These are phyloP conservation scores for Lerema accius DNA, from an alignment of 1,140 invertebrate genomes.

Conservation along the genomic window DNA sequence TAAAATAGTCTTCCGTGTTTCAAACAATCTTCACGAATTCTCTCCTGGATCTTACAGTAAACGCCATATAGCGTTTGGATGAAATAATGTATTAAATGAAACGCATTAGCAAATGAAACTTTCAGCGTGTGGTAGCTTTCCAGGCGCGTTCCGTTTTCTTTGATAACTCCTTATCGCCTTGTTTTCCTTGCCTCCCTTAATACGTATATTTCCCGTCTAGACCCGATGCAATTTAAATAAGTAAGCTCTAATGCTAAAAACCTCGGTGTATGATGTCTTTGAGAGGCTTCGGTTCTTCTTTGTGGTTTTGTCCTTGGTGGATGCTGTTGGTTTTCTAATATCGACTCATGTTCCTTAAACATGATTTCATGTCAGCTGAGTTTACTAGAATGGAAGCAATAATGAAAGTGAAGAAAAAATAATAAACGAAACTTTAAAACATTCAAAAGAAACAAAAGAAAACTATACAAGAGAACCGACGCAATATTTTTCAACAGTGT, in stretches of 20 bases:
- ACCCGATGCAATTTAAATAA: slow-evolving; percentile 29
- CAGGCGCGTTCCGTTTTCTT: slow-evolving; percentile 26
- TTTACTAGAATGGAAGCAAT: too few species aligned
- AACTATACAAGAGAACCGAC: slow-evolving; percentile 2
- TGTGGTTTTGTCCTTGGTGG: not conserved
- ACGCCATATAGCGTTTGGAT: slow-evolving; percentile 19
- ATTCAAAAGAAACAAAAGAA: too few species aligned
- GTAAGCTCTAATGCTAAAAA: slow-evolving; percentile 10
- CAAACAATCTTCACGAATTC: not conserved
- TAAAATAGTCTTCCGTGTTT: too few species aligned
- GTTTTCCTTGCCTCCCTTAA: slow-evolving; percentile 21
- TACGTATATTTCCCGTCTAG: slow-evolving; percentile 27
- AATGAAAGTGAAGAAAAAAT: too few species aligned
- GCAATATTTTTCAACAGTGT: not conserved
- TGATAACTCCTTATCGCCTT: slow-evolving; percentile 40
- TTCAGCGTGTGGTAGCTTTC: slow-evolving; percentile 21
- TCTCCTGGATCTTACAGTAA: not conserved
- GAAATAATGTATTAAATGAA: slow-evolving; percentile 41
- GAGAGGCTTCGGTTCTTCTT: not conserved
- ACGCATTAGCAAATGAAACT: slow-evolving; percentile 51
- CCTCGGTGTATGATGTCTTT: slow-evolving; percentile 3
- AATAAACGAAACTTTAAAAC: too few species aligned
- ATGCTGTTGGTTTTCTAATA: too few species aligned
- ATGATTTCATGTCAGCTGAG: too few species aligned
- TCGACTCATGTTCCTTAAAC: too few species aligned